These are phyloP conservation scores for Craterocephalus amniculus DNA, from an alignment of 2,797 vertebrate genomes.

Conservation along the genomic window DNA sequence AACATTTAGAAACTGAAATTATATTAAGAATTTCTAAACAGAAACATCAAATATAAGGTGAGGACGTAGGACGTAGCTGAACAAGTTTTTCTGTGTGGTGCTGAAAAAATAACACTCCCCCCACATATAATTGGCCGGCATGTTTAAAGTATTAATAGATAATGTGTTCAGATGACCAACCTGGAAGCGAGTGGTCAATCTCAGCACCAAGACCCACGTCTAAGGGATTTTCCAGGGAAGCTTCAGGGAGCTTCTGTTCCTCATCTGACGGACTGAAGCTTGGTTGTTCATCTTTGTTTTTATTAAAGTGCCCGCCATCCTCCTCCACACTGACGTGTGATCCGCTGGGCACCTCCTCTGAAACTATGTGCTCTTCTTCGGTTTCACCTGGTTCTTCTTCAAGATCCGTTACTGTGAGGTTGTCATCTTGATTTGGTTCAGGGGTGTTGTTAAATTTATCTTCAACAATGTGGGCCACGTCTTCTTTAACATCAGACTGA, in stretches of 20 bases:
- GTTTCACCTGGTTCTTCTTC: conserved; percentile 37
- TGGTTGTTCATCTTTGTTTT: conserved; percentile 77
- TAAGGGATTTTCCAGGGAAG: conserved; percentile 73
- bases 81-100: neutral
- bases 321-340: conserved; percentile 71
- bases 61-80: neutral
- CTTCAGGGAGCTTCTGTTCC: conserved; percentile 73
- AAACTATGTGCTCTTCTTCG: conserved; percentile 36
- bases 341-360: conserved; percentile 36
- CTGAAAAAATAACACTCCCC: neutral
- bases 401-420: conserved; percentile 28
- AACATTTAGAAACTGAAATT: neutral
- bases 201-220: conserved; percentile 72
- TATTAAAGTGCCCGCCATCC: conserved; percentile 78
- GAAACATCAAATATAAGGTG: neutral
- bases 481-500: conserved; percentile 22
- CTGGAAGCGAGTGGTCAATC: conserved; percentile 69
- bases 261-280: conserved; percentile 67
- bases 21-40: neutral
- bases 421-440: conserved; percentile 25
- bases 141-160: neutral
- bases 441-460: conserved; percentile 15
- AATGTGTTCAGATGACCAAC: conserved; percentile 58
- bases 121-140: neutral
- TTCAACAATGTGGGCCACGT: neutral